phyloP scores from a whole-genome alignment of 1,140 invertebrate species.

The Rhagoletis pomonella region DNA sequence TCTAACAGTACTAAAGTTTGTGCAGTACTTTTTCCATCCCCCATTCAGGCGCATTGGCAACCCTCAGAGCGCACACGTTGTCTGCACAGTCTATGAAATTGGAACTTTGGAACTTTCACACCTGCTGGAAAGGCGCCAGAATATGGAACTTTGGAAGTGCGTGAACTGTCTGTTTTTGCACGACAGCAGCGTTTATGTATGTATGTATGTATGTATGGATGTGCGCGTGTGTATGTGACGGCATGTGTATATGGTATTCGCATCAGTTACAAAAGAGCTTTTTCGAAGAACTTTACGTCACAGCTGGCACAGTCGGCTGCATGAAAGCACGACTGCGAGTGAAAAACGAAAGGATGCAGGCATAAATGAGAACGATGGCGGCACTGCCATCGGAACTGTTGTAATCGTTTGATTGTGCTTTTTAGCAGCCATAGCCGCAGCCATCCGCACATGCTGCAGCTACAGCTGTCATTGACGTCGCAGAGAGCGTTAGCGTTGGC shows the following conservation, averaged over 20 bases:
- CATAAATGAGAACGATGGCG: background rate
- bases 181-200: background rate
- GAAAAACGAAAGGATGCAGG: background rate
- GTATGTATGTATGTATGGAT: background rate
- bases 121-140: slow-evolving; percentile 51
- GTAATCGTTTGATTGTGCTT: slow-evolving; percentile 4
- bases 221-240: background rate
- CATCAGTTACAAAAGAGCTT: slow-evolving; percentile 19
- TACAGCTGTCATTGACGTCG: background rate
- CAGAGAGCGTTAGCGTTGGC: background rate
- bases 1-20: background rate
- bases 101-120: slow-evolving; percentile 48
- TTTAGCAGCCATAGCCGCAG: background rate
- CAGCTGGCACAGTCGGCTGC: slow-evolving; percentile 42
- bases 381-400: background rate
- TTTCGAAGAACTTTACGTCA: slow-evolving; percentile 53
- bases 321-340: background rate
- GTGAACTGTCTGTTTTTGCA: background rate
- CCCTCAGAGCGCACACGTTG: slow-evolving; percentile 14
- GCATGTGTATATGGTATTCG: background rate
- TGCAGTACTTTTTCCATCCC: background rate
- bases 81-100: slow-evolving; percentile 52
- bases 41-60: background rate
- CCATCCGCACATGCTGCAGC: background rate
- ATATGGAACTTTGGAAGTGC: slow-evolving; percentile 53